A percentile compares a stretch with the other conserved stretches of the same genome.
phyloP scores from a whole-genome alignment of 2,113 vertebrate genomes.

The Sclerurus mexicanus region DNA sequence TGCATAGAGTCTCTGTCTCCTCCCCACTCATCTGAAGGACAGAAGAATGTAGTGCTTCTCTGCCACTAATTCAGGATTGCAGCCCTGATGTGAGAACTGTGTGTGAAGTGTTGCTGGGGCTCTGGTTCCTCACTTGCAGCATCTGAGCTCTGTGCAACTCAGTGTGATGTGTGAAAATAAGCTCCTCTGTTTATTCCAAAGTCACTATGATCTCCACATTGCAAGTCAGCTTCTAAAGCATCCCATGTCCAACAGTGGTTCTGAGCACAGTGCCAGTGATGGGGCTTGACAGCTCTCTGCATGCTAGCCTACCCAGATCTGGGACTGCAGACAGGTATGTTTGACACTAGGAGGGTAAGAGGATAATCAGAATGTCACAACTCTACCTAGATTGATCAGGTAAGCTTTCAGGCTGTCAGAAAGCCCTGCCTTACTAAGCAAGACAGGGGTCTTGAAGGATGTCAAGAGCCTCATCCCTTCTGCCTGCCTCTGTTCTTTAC shows the following conservation, averaged over 20 bases:
- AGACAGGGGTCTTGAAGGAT: not conserved
- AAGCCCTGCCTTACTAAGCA: not conserved
- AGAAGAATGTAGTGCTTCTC: not conserved
- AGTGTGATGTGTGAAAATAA: not conserved
- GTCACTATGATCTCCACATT: not conserved
- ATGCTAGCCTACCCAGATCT: not conserved
- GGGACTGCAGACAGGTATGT: not conserved
- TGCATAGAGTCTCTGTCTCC: not conserved
- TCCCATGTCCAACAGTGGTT: not conserved
- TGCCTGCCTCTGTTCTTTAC: not conserved
- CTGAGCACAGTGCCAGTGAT: not conserved
- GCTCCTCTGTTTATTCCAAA: not conserved
- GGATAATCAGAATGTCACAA: not conserved
- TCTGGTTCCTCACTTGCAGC: not conserved
- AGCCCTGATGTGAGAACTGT: not conserved
- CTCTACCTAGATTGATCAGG: not conserved
- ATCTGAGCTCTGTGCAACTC: not conserved
- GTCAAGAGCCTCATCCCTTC: not conserved
- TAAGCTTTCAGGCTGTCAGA: not conserved
- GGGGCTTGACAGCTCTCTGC: not conserved
- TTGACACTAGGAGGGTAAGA: not conserved
- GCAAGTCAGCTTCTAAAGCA: not conserved
- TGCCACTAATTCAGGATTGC: not conserved
- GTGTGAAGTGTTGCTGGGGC: not conserved
- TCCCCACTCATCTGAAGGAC: not conserved